Evolutionary conservation across 1,140 invertebrate genomes (phyloP), one percentile per base, ranked within the genome.

Genomic region (Philaenus spumarius): DNA sequence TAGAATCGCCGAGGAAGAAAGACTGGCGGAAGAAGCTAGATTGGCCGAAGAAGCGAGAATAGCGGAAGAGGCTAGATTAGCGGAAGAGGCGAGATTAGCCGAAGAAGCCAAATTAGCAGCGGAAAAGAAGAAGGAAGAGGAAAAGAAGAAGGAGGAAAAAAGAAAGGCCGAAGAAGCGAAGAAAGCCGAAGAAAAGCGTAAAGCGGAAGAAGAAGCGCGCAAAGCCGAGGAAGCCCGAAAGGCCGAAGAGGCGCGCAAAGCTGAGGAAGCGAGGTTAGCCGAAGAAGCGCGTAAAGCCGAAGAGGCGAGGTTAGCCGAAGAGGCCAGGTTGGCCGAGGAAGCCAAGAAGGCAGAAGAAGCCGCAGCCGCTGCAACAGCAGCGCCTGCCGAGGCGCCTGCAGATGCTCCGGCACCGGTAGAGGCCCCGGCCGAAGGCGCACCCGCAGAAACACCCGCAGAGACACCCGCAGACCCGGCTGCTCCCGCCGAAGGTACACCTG

Each of bases 261-360:
- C 15, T 5, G 35, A 54, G 35, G 61, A 52, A 23, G 52, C 51
- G 1, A 51, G 17, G 22, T 0, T 23, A 45, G 47, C 43, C 19
- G 47, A 43, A 42, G 52, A 47, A 35, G 34, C 26, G 1, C 6
- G 45, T 11, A 17, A 22, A 19, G 55, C 55, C 6, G 60, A 55
- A 52, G 47, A 59, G 48, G 57, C 51, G 14, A 55, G 24, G 15
- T 30, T 52, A 42, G 24, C 34, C 2, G 62, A 63, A 26, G 37
- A 55, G 37, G 52, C 37, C 14, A 6, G 59, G 23, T 14, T 56
- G 35, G 53, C 30, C 12, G 62, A 63, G 22, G 55, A 61, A 58
- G 46, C 55, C 3, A 39, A 22, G 37, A 30, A 42, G 48, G 51
- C 30, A 11, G 39, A 58, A 55, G 55, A 54, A 12, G 53, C 30